Percentiles rank a stretch among this genome's conserved stretches.
These are phyloP conservation scores for Saturnia japonica DNA, from an alignment of 2,888 invertebrate species.

Conservation along the genomic window DNA sequence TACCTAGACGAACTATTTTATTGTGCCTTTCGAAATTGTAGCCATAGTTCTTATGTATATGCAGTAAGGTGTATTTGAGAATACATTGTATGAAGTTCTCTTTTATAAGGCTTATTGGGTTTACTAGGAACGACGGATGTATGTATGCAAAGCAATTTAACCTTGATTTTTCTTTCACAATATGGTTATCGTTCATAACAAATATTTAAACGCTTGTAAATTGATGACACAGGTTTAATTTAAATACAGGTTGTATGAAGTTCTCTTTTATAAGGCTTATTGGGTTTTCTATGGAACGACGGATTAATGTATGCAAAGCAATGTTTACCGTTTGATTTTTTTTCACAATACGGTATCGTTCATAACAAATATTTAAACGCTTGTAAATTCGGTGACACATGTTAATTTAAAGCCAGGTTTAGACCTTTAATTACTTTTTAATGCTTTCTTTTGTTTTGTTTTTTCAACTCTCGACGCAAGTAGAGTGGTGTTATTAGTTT, in stretches of 20 bases:
- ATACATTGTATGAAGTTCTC: neutral
- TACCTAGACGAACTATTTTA: constrained; percentile 4
- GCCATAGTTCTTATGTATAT: neutral
- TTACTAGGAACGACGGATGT: neutral
- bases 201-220: no score
- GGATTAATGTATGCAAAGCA: constrained; percentile 1
- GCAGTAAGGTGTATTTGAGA: neutral
- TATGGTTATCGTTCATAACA: no score
- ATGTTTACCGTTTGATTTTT: neutral
- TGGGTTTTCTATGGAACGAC: no score
- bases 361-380: neutral
- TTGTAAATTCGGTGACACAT: neutral
- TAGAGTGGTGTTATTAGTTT: no score
- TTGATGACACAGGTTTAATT: no score
- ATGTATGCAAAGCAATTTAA: no score
- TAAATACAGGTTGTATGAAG: neutral
- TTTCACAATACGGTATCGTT: neutral
- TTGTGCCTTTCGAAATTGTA: neutral
- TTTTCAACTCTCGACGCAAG: no score
- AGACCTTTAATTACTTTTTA: neutral
- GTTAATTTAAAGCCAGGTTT: neutral
- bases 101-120: constrained; percentile 9
- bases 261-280: neutral
- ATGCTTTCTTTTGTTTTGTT: no score
- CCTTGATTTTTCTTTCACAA: no score